A percentile compares a stretch with the other conserved stretches of the same genome.
These are phyloP conservation scores for Melozone crissalis DNA, from an alignment of 2,113 vertebrate species.

Conservation along the genomic window DNA sequence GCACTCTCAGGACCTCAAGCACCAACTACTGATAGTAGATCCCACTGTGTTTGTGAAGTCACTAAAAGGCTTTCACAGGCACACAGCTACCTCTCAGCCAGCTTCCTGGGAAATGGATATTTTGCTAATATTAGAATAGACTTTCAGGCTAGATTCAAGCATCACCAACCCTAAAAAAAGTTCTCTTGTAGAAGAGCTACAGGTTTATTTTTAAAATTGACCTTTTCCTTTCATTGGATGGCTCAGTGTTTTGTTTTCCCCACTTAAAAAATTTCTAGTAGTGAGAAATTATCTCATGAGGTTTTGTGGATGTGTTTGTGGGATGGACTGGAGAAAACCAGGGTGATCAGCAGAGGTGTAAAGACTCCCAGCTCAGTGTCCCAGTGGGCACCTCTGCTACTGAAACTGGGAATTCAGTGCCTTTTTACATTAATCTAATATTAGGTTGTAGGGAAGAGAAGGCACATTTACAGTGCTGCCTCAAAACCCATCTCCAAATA, in stretches of 20 bases:
- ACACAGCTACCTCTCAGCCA: neutral
- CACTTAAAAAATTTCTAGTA: neutral
- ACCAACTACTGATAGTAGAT: neutral
- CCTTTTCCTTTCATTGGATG: constrained; percentile 35
- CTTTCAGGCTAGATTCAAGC: constrained; percentile 9
- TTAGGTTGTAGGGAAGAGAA: constrained; percentile 16
- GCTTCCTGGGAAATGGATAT: constrained; percentile 1
- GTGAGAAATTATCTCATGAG: neutral
- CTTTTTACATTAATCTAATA: constrained; percentile 57
- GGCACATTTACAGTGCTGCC: neutral
- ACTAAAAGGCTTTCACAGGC: neutral
- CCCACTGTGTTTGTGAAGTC: neutral
- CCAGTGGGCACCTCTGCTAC: neutral
- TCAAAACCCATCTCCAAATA: constrained; percentile 39
- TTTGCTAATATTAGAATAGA: constrained; percentile 48
- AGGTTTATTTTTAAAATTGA: constrained; percentile 64
- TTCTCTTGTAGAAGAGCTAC: neutral
- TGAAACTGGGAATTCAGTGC: neutral
- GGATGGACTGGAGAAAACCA: neutral
- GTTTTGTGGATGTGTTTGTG: neutral
- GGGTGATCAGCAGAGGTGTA: neutral
- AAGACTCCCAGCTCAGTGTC: neutral
- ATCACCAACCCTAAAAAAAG: constrained; percentile 30
- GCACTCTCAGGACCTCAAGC: neutral
- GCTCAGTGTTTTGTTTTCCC: constrained; percentile 7